These are phyloP conservation scores for Artemia franciscana DNA, from an alignment of 1,140 invertebrate species.

Conservation along the genomic window DNA sequence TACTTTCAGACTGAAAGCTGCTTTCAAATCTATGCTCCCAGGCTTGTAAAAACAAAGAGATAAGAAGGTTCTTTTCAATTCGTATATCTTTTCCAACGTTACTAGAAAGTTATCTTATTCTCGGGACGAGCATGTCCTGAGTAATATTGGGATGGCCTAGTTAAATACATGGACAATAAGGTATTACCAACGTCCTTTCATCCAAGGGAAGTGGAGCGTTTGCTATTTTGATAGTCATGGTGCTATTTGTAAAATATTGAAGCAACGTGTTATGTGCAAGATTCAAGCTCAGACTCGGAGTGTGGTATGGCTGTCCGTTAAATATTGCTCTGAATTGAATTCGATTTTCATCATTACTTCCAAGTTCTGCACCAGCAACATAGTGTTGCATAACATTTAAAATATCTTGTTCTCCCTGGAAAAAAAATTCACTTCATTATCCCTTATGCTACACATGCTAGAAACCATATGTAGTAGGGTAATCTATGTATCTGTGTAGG, in stretches of 20 bases:
- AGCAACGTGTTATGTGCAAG: conserved; percentile 12
- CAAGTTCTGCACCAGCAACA: not conserved
- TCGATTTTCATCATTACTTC: not conserved
- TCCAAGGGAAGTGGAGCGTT: not conserved
- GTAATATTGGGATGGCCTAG: too few relatives aligned
- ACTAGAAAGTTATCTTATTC: not conserved
- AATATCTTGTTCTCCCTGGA: not conserved
- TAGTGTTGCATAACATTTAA: not conserved
- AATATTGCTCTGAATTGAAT: conserved; percentile 4
- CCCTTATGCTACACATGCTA: too few relatives aligned
- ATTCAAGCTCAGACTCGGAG: conserved; percentile 6
- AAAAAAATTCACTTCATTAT: too few relatives aligned
- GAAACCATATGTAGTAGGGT: too few relatives aligned
- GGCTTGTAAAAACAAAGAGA: too few relatives aligned
- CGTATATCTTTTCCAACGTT: too few relatives aligned
- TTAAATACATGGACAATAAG: too few relatives aligned
- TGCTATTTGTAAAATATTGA: conserved; percentile 7
- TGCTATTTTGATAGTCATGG: not conserved
- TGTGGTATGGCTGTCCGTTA: conserved; percentile 11
- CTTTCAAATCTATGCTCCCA: too few relatives aligned
- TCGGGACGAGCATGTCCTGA: not conserved
- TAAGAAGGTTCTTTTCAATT: too few relatives aligned
- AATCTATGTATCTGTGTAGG: too few relatives aligned
- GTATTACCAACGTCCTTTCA: not conserved
- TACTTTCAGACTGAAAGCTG: too few relatives aligned